Percentiles rank a stretch among this genome's conserved stretches.
Conservation (phyloP, 2,113 vertebrate species). For the Boulengeromyrus knoepffleri region DNA sequence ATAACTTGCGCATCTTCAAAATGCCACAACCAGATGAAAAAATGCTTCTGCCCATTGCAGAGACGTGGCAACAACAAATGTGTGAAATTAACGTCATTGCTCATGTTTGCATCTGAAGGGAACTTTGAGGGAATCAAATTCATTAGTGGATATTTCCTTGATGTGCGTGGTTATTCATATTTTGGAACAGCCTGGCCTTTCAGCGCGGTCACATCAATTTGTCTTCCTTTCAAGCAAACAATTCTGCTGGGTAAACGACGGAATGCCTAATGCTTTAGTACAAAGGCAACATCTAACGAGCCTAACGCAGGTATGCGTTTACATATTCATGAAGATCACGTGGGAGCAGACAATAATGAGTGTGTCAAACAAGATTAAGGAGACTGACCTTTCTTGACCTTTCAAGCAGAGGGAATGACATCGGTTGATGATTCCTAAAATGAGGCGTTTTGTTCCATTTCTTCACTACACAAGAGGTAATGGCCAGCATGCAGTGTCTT, state of each 20-base stretch:
- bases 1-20: background rate
- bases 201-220: background rate
- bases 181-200: background rate
- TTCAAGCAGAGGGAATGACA: background rate
- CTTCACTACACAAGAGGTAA: background rate
- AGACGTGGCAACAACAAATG: background rate
- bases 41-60: background rate
- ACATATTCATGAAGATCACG: conserved; percentile 75
- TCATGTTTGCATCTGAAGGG: background rate
- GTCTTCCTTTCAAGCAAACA: conserved; percentile 15
- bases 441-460: conserved; percentile 4
- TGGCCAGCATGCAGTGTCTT: background rate
- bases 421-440: background rate
- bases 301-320: conserved; percentile 53
- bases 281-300: conserved; percentile 59
- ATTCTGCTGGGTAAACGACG: background rate
- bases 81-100: conserved; percentile 20
- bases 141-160: conserved; percentile 9
- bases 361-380: conserved; percentile 59
- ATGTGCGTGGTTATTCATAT: conserved; percentile 14
- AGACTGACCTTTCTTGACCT: conserved; percentile 62
- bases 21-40: background rate
- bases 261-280: conserved; percentile 58
- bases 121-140: conserved; percentile 15
- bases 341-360: conserved; percentile 49